phyloP scores from a whole-genome alignment of 2,797 vertebrate species.

The Pseudochirops corinnae region DNA sequence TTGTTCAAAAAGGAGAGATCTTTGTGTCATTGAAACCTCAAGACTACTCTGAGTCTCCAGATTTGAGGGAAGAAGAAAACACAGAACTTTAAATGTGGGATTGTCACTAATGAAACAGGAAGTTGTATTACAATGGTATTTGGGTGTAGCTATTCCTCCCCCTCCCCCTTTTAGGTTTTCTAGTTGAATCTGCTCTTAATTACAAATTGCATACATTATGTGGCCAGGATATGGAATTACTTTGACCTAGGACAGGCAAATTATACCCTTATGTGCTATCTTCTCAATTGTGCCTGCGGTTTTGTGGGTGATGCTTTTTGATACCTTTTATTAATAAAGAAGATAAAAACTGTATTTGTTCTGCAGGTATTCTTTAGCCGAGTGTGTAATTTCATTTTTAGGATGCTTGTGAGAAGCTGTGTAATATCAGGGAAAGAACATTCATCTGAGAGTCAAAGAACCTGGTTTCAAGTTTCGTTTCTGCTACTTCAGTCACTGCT shows the following conservation, averaged over 20 bases:
- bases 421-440: neutral
- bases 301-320: neutral
- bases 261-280: slow-evolving; percentile 2
- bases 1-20: slow-evolving; percentile 41
- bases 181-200: slow-evolving; percentile 67
- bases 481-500: neutral
- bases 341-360: neutral
- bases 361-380: neutral
- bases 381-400: neutral
- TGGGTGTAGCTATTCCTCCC: slow-evolving; percentile 90
- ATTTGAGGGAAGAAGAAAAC: slow-evolving; percentile 68
- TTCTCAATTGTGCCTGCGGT: neutral
- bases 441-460: neutral
- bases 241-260: slow-evolving; percentile 53
- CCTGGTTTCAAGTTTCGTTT: neutral
- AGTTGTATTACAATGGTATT: slow-evolving; percentile 89
- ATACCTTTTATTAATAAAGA: neutral
- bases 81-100: slow-evolving; percentile 70
- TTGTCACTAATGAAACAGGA: slow-evolving; percentile 87
- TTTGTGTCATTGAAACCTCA: slow-evolving; percentile 58
- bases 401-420: neutral
- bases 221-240: slow-evolving; percentile 40
- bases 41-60: slow-evolving; percentile 35
- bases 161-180: slow-evolving; percentile 65
- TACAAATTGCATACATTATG: slow-evolving; percentile 38